Conservation (phyloP, 2,888 invertebrate genomes). For the Microdon myrmicae region DNA sequence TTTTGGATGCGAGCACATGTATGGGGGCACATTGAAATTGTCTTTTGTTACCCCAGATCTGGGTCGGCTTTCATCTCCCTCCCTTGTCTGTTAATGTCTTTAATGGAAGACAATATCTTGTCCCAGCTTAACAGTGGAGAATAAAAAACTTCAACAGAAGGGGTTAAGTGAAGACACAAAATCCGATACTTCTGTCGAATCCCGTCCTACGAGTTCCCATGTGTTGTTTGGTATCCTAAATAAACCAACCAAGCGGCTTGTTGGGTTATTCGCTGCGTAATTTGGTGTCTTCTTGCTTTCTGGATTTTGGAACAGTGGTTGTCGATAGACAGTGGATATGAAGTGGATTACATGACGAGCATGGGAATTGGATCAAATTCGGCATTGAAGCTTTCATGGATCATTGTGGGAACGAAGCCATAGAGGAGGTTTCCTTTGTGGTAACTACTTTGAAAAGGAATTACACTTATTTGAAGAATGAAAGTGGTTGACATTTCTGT, state of each 20-base stretch:
- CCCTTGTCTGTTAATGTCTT: slow-evolving; percentile 1
- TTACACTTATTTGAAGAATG: no score
- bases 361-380: slow-evolving; percentile 48
- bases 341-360: slow-evolving; percentile 43
- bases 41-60: slow-evolving; percentile 34
- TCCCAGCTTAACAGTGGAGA: neutral
- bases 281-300: slow-evolving; percentile 10
- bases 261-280: slow-evolving; percentile 21
- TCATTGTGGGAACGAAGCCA: slow-evolving; percentile 44
- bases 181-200: slow-evolving; percentile 46
- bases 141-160: slow-evolving; percentile 29
- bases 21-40: slow-evolving; percentile 47
- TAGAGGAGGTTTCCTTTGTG: slow-evolving; percentile 32
- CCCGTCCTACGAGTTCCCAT: slow-evolving; percentile 37
- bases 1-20: slow-evolving; percentile 19
- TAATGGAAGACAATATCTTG: slow-evolving; percentile 17
- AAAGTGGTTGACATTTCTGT: no score
- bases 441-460: no score
- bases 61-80: slow-evolving; percentile 8
- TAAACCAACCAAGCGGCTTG: neutral
- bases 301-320: slow-evolving; percentile 22
- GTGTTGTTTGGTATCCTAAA: slow-evolving; percentile 8
- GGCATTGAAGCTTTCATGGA: slow-evolving; percentile 36
- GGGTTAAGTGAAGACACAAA: slow-evolving; percentile 17
- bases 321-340: slow-evolving; percentile 24